Base-by-base conservation (phyloP, 1,140 invertebrate genomes). In the Aphaenogaster floridana region DNA sequence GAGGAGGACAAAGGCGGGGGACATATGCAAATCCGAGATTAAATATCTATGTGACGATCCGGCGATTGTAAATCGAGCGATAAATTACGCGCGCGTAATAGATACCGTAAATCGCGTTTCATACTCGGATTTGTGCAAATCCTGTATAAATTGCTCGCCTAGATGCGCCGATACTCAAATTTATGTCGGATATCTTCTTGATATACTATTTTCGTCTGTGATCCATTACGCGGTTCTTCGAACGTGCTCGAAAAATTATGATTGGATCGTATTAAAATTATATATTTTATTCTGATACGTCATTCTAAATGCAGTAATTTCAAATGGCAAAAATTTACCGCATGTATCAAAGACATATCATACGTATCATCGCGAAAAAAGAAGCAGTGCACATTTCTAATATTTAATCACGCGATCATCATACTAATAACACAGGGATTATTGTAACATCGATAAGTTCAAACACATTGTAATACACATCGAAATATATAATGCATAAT, bases 61-160 rank as follows among this genome's bases (percentile, higher is more conserved):
- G n/a, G 72, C 21, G 34, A 76, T 86, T 45, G 59, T 42, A 42
- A 66, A 66, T 66, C 61, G 48, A 21, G 59, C 36, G 74, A 86
- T 66, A 78, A 68, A 68, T 45, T 78, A 48, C 71, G 7, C 61
- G 48, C 61, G 57, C 59, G 39, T 83, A 83, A 83, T 83, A 74
- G 52, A 45, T 61, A 83, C 50, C 83, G 48, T 86, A 81, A 86
- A 77, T 77, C 76, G 59, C 76, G 76, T 54, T 78, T 79, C n/a
- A 86, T 86, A 86, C 39, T 80, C 39, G 42, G 48, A 64, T 78
- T 86, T 81, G 76, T 63, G 76, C 63, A 77, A 86, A 86, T 86
- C 63, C 76, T 63, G 11, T 76, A 84, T 84, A 84, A 84, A 84
- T 84, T 84, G 34, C 69, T 76, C 42, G 69, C 54, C 54, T 63